Percentiles rank a stretch among this genome's conserved stretches.
These are phyloP conservation scores for Polyploca ridens DNA, from an alignment of 2,888 invertebrate genomes.

Conservation along the genomic window DNA sequence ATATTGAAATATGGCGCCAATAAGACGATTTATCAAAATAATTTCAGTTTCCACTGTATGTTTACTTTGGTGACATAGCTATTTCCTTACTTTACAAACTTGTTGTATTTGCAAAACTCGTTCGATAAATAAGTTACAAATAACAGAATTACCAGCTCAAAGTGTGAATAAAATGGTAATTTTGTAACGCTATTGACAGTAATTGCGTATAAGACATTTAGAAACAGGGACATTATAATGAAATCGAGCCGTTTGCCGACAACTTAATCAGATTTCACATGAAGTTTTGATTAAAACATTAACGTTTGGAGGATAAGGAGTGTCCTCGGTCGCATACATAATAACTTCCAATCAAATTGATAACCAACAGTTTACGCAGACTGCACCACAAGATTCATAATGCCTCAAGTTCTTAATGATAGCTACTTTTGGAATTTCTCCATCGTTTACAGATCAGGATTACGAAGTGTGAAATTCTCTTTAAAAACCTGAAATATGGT, in stretches of 20 bases:
- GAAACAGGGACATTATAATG: constrained; percentile 43
- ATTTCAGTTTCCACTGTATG: constrained; percentile 45
- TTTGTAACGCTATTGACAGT: constrained; percentile 53
- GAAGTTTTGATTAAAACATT: constrained; percentile 5
- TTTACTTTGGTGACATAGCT: constrained; percentile 53
- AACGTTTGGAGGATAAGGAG: constrained; percentile 8
- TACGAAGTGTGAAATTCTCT: too few relatives aligned
- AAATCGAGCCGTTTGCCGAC: constrained; percentile 40
- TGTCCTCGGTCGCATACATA: neutral
- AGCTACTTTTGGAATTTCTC: too few relatives aligned
- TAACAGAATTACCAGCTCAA: constrained; percentile 64
- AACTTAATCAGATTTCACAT: constrained; percentile 42
- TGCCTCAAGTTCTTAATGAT: too few relatives aligned
- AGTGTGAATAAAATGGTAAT: constrained; percentile 57
- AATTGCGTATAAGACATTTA: constrained; percentile 52
- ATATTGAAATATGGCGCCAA: constrained; percentile 57
- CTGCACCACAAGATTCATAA: neutral
- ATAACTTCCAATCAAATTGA: constrained; percentile 1
- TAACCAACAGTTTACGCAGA: neutral
- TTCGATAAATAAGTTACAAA: constrained; percentile 57
- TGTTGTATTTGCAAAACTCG: constrained; percentile 52
- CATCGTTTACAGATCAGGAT: too few relatives aligned
- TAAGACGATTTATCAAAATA: constrained; percentile 53
- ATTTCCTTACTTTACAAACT: constrained; percentile 49
- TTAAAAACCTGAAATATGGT: too few relatives aligned